A percentile compares a stretch with the other conserved stretches of the same genome.
phyloP scores from a whole-genome alignment of 2,797 vertebrate genomes.

The Mico argentatus region DNA sequence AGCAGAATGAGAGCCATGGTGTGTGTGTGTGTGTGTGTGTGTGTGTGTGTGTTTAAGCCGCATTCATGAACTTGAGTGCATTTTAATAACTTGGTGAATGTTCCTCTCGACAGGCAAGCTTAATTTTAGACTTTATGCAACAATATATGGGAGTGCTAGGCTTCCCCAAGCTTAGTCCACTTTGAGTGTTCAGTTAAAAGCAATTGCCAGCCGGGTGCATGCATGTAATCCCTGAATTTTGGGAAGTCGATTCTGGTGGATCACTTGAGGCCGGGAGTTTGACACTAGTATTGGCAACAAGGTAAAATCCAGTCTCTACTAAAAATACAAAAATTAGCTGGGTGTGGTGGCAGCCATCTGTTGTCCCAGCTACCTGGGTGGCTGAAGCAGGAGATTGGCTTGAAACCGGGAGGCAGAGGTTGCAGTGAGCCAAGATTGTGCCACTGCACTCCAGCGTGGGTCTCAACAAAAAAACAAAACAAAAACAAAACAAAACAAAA shows the following conservation, averaged over 20 bases:
- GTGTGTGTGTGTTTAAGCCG: too few relatives aligned
- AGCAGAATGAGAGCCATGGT: not conserved
- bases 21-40: too few relatives aligned
- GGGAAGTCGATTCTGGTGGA: not conserved
- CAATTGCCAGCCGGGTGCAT: fast-evolving
- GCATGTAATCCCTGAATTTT: not conserved
- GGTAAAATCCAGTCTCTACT: not conserved
- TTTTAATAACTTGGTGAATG: not conserved
- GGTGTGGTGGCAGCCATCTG: not conserved
- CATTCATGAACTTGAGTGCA: not conserved
- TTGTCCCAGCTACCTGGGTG: not conserved
- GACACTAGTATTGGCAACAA: not conserved
- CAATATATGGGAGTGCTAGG: not conserved
- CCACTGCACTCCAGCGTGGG: not conserved
- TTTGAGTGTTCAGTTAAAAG: not conserved
- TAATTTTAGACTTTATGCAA: not conserved
- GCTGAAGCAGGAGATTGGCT: not conserved
- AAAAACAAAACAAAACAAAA: too few relatives aligned
- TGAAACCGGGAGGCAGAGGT: not conserved
- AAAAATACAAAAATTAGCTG: not conserved
- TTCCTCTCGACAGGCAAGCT: not conserved
- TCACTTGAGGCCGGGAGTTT: not conserved
- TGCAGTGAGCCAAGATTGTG: not conserved
- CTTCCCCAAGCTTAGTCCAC: not conserved
- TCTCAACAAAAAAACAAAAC: not conserved